These are phyloP conservation scores for Azorinus chamasolen DNA, from an alignment of 2,888 invertebrate species.

Conservation along the genomic window DNA sequence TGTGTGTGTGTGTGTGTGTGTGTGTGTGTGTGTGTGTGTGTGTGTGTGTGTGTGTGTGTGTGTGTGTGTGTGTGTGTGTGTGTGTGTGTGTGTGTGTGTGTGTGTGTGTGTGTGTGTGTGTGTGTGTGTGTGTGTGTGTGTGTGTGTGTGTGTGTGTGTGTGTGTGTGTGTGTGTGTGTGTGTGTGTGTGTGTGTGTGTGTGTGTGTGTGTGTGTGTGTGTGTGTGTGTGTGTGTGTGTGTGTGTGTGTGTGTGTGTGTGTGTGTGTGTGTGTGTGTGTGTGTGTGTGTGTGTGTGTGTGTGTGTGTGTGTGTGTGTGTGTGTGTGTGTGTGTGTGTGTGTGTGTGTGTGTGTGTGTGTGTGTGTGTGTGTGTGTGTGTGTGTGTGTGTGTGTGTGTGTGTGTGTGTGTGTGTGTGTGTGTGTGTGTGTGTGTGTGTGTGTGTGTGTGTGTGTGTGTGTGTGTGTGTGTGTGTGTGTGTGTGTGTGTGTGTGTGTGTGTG, in stretches of 20 bases:
- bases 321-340: slow-evolving; percentile 14
- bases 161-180: slow-evolving; percentile 14
- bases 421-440: slow-evolving; percentile 13
- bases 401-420: slow-evolving; percentile 14
- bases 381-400: slow-evolving; percentile 14
- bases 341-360: slow-evolving; percentile 14
- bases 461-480: slow-evolving; percentile 14
- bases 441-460: slow-evolving; percentile 13
- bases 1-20: slow-evolving; percentile 14
- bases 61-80: slow-evolving; percentile 14
- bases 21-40: slow-evolving; percentile 14
- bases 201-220: slow-evolving; percentile 14
- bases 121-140: slow-evolving; percentile 14
- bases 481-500: slow-evolving; percentile 13
- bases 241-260: slow-evolving; percentile 14
- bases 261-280: slow-evolving; percentile 14
- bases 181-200: slow-evolving; percentile 14
- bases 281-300: slow-evolving; percentile 14
- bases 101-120: slow-evolving; percentile 14
- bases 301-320: slow-evolving; percentile 14
- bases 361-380: slow-evolving; percentile 14
- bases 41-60: slow-evolving; percentile 14
- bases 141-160: slow-evolving; percentile 14
- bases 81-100: slow-evolving; percentile 14
- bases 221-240: slow-evolving; percentile 14